Conservation (phyloP, 2,888 invertebrate genomes). For the Cephus spinipes region DNA sequence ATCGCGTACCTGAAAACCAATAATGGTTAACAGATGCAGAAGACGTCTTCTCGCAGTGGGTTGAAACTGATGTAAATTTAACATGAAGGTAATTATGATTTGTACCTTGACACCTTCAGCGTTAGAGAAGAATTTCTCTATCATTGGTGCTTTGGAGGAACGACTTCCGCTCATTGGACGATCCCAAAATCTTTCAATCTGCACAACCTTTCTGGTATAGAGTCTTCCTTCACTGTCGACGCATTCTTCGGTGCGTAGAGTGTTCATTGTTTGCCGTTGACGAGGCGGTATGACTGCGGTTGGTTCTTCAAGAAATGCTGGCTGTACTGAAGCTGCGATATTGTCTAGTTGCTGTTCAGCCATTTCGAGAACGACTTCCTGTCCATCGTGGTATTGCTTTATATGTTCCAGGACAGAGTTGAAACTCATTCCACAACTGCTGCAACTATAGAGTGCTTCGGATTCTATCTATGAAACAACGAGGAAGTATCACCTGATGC, state of each 20-base stretch:
- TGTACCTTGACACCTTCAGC: conserved; percentile 60
- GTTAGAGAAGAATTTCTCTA: conserved; percentile 64
- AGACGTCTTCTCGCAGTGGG: not conserved
- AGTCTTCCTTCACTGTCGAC: conserved; percentile 68
- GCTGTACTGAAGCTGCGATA: conserved; percentile 21
- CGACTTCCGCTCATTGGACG: conserved; percentile 32
- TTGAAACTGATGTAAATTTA: no score
- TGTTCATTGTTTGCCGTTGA: conserved; percentile 61
- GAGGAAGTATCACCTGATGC: not conserved
- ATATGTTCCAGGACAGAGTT: conserved; percentile 76
- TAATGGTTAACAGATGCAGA: not conserved
- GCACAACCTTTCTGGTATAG: conserved; percentile 70
- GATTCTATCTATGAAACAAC: conserved; percentile 36
- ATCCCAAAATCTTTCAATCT: conserved; percentile 73
- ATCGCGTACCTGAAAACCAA: conserved; percentile 48
- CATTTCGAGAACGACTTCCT: conserved; percentile 77
- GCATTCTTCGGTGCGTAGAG: conserved; percentile 67
- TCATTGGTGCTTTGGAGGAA: conserved; percentile 56
- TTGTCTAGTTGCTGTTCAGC: conserved; percentile 52
- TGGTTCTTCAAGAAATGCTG: conserved; percentile 17
- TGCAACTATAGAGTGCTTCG: conserved; percentile 73
- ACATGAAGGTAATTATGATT: not conserved
- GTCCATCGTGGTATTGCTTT: conserved; percentile 74
- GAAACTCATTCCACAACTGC: conserved; percentile 75
- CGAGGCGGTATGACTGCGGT: conserved; percentile 36